Evolutionary conservation across 2,888 invertebrate species (phyloP).

Genomic region (Nowickia ferox): DNA sequence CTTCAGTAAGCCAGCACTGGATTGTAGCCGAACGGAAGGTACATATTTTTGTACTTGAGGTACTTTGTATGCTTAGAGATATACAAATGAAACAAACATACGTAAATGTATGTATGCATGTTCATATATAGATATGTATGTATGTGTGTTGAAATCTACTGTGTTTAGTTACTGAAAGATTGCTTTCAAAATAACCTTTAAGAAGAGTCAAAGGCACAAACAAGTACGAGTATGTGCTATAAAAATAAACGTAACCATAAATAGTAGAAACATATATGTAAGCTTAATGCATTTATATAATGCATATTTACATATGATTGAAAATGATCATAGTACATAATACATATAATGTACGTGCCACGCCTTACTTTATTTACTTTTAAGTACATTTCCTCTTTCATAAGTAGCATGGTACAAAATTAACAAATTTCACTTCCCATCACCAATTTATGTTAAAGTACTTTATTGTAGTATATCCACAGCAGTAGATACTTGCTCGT

Average conservation of each 20-base stretch:
- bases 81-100: neutral
- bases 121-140: too few relatives aligned
- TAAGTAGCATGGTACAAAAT: neutral
- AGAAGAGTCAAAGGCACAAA: too few relatives aligned
- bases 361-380: neutral
- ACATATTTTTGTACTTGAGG: neutral
- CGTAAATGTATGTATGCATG: neutral
- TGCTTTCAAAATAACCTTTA: too few relatives aligned
- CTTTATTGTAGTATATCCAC: neutral
- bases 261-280: too few relatives aligned
- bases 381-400: neutral
- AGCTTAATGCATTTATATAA: too few relatives aligned
- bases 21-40: neutral
- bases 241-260: too few relatives aligned
- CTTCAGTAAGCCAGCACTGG: constrained; percentile 27
- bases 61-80: neutral
- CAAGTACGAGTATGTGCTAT: too few relatives aligned
- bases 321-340: too few relatives aligned
- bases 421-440: neutral
- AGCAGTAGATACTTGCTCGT: neutral
- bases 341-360: too few relatives aligned
- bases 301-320: too few relatives aligned
- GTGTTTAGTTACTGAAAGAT: too few relatives aligned
- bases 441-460: neutral
- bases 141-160: too few relatives aligned